Base-by-base conservation (phyloP, 2,797 vertebrate genomes). In the Trematomus bernacchii region DNA sequence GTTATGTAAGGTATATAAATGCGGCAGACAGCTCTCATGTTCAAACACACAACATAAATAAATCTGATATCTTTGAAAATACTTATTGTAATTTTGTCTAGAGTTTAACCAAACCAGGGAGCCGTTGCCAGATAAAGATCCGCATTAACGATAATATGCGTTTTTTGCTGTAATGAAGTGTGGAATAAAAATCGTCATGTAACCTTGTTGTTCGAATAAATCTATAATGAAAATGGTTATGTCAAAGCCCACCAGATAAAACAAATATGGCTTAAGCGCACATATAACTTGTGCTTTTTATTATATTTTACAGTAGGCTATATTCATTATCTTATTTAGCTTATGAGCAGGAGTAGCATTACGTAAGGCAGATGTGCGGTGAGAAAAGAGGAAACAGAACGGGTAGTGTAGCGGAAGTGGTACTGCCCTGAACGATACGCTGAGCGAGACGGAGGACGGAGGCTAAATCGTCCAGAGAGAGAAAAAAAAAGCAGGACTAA, bases 391-490 rank as follows among this genome's bases (percentile, higher is more conserved):
- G 94, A 96, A 96, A 94, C 93, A 93, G 91, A 95, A 96, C 94
- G 93, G 91, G 86, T 87, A 87, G 83, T 87, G 90, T 89, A 96
- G 84, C 96, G 96, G 95, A 96, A 96, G 95, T 96, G 92, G 93
- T 95, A 92, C 95, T 95, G 93, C 94, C 94, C 94, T 94, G 93
- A 94, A 91, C 89, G 92, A 92, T 85, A 90, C 91, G 91, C 93
- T 86, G 91, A 93, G 89, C 89, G 86, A 95, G 90, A 94, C 92
- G 88, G 93, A 94, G 91, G 93, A 94, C 93, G 90, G 93, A 94
- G 91, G 92, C 87, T 89, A 80, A 87, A 93, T 93, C 91, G 93
- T 91, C 93, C 92, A 91, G 79, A 88, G 88, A 91, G 80, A 65
- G 71, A 67, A 43, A 47, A 58, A 72, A 94, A 91, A 94, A 91